Base-by-base conservation (phyloP, 2,888 invertebrate genomes). In the Ormyrus labotus region DNA sequence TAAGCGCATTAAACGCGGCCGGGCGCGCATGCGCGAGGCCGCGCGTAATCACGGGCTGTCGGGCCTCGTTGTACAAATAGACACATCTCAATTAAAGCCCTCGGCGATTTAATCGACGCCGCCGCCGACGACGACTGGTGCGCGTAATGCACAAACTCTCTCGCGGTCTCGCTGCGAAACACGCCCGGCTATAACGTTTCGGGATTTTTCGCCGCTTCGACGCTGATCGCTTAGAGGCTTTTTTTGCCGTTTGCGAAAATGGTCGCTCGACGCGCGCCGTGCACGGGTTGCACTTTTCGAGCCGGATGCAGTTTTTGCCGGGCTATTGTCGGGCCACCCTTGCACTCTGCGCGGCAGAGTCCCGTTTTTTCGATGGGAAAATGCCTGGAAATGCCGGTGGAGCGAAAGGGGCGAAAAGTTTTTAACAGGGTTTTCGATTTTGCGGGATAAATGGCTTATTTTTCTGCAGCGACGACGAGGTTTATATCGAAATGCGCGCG, bases 61-160 rank as follows among this genome's bases (percentile, higher is more conserved):
- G 50, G 2, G 45, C 10, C 5, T 19, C 78, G 47, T 53, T 73
- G 63, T 64, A 79, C 85, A 86, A 87, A 87, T 88, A 86, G 85
- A 86, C 88, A 89, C 85, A 87, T 90, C 90, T 90, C 89, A 90
- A 90, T 90, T 89, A 90, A 87, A 82, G 78, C 68, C 34, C 5
- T 55, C 70, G 80, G 78, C 82, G 34, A 81, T 84, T 88, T 88
- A 88, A 90, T 90, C 88, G 88, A 85, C 74, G 83, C 81, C 74
- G 85, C 82, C 6, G 7, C 34, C 34, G 9, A 9, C 6, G 7
- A 11, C 34, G 9, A 9, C 67, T 11, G 51, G 51, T n/a, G n/a
- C 10, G 53, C 19, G 50, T 60, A 70, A 34, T 34, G 34, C 34
- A 4, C 34, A 34, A 34, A 34, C 34, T 19, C 34, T 19, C 34